Conservation (phyloP, 2,797 vertebrate species). For the Loriculus beryllinus region DNA sequence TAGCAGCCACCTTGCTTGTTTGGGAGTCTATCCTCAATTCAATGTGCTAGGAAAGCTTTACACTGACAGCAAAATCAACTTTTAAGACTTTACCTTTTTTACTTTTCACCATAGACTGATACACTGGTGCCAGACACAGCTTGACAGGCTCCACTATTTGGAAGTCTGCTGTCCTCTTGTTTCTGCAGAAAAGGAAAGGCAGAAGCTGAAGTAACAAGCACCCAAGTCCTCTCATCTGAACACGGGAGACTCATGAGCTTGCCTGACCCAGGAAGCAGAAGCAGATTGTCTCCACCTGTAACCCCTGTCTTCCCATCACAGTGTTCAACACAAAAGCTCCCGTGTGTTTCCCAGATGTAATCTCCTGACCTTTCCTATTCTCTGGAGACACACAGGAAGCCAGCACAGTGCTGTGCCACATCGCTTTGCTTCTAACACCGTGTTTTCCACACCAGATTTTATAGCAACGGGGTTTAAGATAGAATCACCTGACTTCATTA, state of each 20-base stretch:
- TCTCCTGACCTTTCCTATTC: neutral
- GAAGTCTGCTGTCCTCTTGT: neutral
- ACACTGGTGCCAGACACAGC: accelerated
- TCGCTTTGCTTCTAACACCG: accelerated
- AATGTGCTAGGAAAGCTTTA: neutral
- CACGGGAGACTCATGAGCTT: accelerated
- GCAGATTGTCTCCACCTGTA: neutral
- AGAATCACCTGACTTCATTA: neutral
- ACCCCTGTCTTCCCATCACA: neutral
- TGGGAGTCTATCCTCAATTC: neutral
- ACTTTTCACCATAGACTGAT: neutral
- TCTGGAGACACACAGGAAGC: accelerated
- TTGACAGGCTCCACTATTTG: neutral
- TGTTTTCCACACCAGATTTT: accelerated
- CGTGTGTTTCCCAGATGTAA: neutral
- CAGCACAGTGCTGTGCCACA: accelerated
- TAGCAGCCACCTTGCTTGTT: neutral
- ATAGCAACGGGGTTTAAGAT: accelerated
- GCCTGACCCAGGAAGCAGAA: neutral
- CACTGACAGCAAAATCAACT: neutral
- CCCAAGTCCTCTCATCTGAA: neutral
- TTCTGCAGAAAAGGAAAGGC: neutral
- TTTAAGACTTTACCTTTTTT: neutral
- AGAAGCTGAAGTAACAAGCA: neutral
- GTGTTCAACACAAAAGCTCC: neutral